Conservation (phyloP, 2,113 vertebrate genomes). For the Eonycteris spelaea region DNA sequence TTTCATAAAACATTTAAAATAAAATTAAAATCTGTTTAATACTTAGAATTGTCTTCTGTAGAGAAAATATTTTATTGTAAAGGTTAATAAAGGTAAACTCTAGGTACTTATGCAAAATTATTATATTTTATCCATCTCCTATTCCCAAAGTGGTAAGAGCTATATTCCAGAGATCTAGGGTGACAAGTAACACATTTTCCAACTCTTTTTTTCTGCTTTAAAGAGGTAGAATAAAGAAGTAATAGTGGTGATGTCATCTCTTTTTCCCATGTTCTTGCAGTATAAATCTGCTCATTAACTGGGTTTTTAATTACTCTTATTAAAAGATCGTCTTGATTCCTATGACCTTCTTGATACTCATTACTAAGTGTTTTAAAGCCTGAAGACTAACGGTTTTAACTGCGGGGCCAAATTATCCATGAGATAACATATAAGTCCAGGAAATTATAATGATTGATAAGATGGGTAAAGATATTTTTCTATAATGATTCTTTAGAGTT, state of each 20-base stretch:
- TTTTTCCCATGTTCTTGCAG: neutral
- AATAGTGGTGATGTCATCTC: neutral
- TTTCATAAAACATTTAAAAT: neutral
- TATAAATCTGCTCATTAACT: conserved; percentile 54
- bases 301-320: conserved; percentile 66
- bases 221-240: neutral
- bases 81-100: neutral
- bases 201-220: neutral
- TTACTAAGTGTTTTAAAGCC: conserved; percentile 29
- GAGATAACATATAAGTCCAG: conserved; percentile 20
- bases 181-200: neutral
- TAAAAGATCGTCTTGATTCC: conserved; percentile 44
- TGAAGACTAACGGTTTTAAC: conserved; percentile 33
- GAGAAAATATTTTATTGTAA: neutral
- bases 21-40: neutral
- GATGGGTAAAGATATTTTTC: neutral
- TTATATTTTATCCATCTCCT: neutral
- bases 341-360: conserved; percentile 26
- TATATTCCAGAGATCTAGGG: neutral
- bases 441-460: conserved; percentile 36
- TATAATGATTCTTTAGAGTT: conserved; percentile 7
- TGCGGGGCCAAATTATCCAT: neutral
- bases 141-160: neutral
- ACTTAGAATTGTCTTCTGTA: neutral
- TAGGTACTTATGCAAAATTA: neutral